Percentiles rank a stretch among this genome's conserved stretches.
Conservation (phyloP, 2,888 invertebrate genomes). For the Tetragonula carbonaria region DNA sequence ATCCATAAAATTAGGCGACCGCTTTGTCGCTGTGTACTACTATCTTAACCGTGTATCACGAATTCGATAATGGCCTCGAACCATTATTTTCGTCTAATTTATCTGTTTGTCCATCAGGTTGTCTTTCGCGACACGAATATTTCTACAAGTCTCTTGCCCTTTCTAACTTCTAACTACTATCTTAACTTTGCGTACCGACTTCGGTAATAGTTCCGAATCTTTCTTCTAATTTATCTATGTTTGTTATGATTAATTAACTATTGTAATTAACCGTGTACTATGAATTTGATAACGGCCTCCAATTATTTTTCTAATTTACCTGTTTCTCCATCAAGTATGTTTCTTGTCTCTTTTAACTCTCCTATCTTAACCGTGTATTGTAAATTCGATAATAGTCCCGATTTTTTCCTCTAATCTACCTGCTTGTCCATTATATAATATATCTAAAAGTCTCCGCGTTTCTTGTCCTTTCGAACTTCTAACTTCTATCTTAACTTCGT, state of each 20-base stretch:
- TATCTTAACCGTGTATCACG: not conserved
- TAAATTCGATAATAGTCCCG: not conserved
- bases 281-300: too few relatives aligned
- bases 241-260: too few relatives aligned
- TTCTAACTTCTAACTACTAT: not conserved
- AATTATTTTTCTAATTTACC: too few relatives aligned
- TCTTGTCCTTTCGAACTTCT: not conserved
- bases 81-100: not conserved
- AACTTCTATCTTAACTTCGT: not conserved
- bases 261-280: too few relatives aligned
- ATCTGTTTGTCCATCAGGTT: not conserved
- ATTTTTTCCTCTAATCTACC: too few relatives aligned
- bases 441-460: not conserved
- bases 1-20: slow-evolving; percentile 39
- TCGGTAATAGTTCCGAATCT: not conserved
- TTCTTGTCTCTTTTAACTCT: not conserved
- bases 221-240: too few relatives aligned
- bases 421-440: too few relatives aligned
- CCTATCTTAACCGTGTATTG: too few relatives aligned
- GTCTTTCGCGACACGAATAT: not conserved
- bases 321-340: not conserved
- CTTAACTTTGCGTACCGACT: not conserved
- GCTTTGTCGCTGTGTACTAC: not conserved
- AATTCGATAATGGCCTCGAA: not conserved
- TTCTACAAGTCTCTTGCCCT: not conserved